Evolutionary conservation across 2,888 invertebrate species (phyloP).

Genomic region (Drosophila anomelani): DNA sequence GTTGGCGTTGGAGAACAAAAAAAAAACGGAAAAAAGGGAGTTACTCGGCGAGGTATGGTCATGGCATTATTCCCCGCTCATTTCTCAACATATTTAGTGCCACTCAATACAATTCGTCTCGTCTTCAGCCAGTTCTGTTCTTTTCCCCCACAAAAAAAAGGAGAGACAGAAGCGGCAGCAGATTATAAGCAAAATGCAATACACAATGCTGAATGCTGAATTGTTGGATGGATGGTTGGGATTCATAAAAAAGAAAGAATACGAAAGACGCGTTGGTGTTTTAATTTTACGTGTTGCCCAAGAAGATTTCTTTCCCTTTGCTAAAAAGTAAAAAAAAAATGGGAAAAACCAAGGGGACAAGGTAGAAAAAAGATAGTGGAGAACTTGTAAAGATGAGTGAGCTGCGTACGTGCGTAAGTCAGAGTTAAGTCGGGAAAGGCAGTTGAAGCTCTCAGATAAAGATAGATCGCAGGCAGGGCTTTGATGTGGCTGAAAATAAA

Average conservation of each 20-base stretch:
- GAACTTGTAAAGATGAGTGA: constrained; percentile 70
- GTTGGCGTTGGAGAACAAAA: constrained; percentile 32
- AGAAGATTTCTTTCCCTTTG: constrained; percentile 55
- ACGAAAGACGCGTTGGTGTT: constrained; percentile 73
- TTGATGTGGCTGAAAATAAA: constrained; percentile 40
- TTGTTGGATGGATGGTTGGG: constrained; percentile 53
- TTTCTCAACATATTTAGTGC: constrained; percentile 79
- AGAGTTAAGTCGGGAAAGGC: constrained; percentile 46
- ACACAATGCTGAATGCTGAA: constrained; percentile 60
- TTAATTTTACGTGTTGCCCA: constrained; percentile 74
- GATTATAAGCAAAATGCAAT: constrained; percentile 80
- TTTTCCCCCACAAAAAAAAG: constrained; percentile 25
- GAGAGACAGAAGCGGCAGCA: constrained; percentile 38
- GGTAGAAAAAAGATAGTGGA: constrained; percentile 40
- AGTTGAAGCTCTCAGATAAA: constrained; percentile 15
- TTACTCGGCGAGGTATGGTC: constrained; percentile 33
- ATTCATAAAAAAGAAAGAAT: constrained; percentile 53
- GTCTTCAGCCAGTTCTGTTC: constrained; percentile 32
- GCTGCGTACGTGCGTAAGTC: constrained; percentile 76
- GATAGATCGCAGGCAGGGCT: constrained; percentile 31
- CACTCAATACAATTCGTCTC: constrained; percentile 82
- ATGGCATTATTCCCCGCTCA: constrained; percentile 61
- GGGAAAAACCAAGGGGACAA: constrained; percentile 14
- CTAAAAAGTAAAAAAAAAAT: constrained; percentile 36
- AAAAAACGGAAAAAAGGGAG: constrained; percentile 22